Evolutionary conservation across 2,888 invertebrate genomes (phyloP).

Genomic region (Dasysyrphus albostriatus): DNA sequence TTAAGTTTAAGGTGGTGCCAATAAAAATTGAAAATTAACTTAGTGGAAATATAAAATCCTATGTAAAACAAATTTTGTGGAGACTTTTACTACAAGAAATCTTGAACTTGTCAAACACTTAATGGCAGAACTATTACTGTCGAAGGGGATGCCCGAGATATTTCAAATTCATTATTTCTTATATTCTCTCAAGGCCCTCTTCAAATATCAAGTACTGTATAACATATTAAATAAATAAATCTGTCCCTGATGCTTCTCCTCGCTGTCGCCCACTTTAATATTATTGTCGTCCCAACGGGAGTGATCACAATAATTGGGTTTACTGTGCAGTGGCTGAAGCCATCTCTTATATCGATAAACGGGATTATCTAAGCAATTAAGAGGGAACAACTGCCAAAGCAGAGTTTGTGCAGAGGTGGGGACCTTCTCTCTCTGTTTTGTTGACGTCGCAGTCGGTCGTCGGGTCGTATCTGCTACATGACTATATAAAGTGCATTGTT

Average conservation of each 20-base stretch:
- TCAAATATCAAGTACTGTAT: neutral
- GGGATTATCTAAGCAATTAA: conserved; percentile 72
- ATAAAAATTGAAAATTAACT: too few species aligned
- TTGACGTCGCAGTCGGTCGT: neutral
- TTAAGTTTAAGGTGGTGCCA: too few species aligned
- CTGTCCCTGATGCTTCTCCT: neutral
- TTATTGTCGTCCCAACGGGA: conserved; percentile 18
- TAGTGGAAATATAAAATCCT: too few species aligned
- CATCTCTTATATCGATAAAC: conserved; percentile 35
- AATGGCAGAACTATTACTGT: too few species aligned
- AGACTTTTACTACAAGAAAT: too few species aligned
- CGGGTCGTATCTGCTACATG: neutral
- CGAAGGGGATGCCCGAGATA: too few species aligned
- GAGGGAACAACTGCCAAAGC: conserved; percentile 21
- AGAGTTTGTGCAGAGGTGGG: conserved; percentile 24
- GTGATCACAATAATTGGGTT: conserved; percentile 47
- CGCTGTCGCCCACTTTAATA: conserved; percentile 7
- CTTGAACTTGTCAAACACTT: too few species aligned
- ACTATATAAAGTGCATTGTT: conserved; percentile 23
- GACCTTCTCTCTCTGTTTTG: neutral
- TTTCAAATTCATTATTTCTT: too few species aligned
- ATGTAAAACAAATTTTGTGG: too few species aligned
- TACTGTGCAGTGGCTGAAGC: conserved; percentile 23
- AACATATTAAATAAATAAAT: neutral
- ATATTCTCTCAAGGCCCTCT: neutral